Evolutionary conservation across 2,113 vertebrate genomes (phyloP).

Genomic region (Macrotis lagotis): DNA sequence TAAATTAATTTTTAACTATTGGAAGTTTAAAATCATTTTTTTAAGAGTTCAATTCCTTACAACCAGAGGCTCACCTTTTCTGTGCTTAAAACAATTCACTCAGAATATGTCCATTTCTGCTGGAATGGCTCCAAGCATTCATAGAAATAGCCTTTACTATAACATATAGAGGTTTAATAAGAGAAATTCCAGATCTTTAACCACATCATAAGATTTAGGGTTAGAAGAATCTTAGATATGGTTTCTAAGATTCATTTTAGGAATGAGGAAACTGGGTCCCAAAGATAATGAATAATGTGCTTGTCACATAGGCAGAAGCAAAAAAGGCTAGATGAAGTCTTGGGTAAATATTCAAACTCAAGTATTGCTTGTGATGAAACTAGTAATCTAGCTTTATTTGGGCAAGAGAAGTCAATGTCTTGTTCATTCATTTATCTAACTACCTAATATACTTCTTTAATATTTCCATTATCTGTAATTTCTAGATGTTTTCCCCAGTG

Average conservation of each 20-base stretch:
- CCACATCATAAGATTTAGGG: not conserved
- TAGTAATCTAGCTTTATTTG: not conserved
- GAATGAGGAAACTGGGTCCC: not conserved
- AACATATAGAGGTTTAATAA: not conserved
- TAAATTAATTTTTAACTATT: not conserved
- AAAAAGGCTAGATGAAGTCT: not conserved
- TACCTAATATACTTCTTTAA: not conserved
- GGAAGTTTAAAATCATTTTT: not conserved
- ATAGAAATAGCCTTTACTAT: not conserved
- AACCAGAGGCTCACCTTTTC: not conserved
- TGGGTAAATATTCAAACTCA: not conserved
- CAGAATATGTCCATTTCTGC: not conserved
- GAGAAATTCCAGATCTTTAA: not conserved
- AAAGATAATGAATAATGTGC: not conserved
- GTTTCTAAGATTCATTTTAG: not conserved
- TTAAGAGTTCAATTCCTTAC: not conserved
- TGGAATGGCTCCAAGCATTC: not conserved
- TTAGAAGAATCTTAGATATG: not conserved
- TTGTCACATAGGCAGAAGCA: not conserved
- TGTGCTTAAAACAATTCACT: not conserved
- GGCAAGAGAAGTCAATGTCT: not conserved
- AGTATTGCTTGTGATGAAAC: not conserved
- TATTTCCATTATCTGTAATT: not conserved
- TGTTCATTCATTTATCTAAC: not conserved
- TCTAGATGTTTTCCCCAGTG: not conserved